Evolutionary conservation across 2,888 invertebrate genomes (phyloP).

Genomic region (Eupithecia tripunctaria): DNA sequence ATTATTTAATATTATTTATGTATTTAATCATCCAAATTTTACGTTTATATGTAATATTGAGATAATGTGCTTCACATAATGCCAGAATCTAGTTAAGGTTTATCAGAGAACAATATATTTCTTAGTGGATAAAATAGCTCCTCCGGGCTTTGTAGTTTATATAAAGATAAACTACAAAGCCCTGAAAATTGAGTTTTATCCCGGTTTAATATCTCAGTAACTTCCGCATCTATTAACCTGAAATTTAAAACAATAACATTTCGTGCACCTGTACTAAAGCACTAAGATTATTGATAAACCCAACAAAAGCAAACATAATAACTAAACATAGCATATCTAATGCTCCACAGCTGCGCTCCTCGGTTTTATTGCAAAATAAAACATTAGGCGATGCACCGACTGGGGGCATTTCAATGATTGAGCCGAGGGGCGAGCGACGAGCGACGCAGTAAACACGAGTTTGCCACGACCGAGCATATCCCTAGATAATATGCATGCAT

Average conservation of each 20-base stretch:
- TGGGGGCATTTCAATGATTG: conserved; percentile 61
- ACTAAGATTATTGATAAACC: not conserved
- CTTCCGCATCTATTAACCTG: too few species aligned
- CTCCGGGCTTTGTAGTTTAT: too few species aligned
- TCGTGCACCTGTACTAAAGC: too few species aligned
- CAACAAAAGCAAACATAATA: conserved; percentile 42
- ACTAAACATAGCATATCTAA: conserved; percentile 58
- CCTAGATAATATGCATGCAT: not conserved
- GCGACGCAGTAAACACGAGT: conserved; percentile 21
- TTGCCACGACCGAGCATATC: too few species aligned
- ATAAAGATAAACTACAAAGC: not conserved
- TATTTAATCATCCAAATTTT: too few species aligned
- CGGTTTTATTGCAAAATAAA: conserved; percentile 75
- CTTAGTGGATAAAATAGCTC: too few species aligned
- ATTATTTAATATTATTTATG: too few species aligned
- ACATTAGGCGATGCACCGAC: conserved; percentile 46
- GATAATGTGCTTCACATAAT: too few species aligned
- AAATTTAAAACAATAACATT: too few species aligned
- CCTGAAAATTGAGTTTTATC: not conserved
- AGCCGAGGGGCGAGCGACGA: conserved; percentile 41
- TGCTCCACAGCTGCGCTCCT: conserved; percentile 71
- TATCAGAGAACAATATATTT: not conserved
- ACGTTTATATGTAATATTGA: too few species aligned
- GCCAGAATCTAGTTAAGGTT: not conserved
- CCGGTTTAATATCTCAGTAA: too few species aligned